Conservation (phyloP, 1,140 invertebrate genomes). For the Drosophila nannoptera region DNA sequence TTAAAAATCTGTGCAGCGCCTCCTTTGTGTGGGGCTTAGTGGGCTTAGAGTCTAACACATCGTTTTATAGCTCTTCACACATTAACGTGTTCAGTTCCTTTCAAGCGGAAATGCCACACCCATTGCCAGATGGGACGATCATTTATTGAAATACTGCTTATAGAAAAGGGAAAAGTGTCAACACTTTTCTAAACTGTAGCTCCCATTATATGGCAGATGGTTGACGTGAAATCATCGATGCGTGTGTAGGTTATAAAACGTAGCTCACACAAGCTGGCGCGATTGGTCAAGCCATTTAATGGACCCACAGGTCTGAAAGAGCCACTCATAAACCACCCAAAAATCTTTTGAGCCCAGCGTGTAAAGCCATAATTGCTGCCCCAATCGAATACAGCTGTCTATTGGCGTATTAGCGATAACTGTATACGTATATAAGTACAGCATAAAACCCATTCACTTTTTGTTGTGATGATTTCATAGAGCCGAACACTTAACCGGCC, state of each 20-base stretch:
- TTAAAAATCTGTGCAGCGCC: slow-evolving; percentile 10
- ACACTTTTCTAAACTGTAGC: slow-evolving; percentile 55
- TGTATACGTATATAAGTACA: slow-evolving; percentile 37
- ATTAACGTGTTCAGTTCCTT: slow-evolving; percentile 52
- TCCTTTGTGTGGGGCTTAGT: slow-evolving; percentile 49
- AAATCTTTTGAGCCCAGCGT: slow-evolving; percentile 48
- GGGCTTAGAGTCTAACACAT: slow-evolving; percentile 45
- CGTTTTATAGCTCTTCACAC: slow-evolving; percentile 35
- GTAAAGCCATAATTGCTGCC: slow-evolving; percentile 60
- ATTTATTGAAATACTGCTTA: slow-evolving; percentile 54
- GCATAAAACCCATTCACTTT: slow-evolving; percentile 75
- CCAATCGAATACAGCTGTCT: slow-evolving; percentile 10
- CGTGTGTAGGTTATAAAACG: slow-evolving; percentile 59
- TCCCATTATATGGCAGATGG: slow-evolving; percentile 44
- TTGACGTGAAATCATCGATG: slow-evolving; percentile 19
- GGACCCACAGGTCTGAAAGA: slow-evolving; percentile 5
- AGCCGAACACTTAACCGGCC: slow-evolving; percentile 39
- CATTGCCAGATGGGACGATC: slow-evolving; percentile 53
- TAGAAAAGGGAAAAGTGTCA: slow-evolving; percentile 54
- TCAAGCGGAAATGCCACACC: slow-evolving; percentile 58
- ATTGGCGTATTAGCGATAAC: slow-evolving; percentile 39
- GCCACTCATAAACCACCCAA: slow-evolving; percentile 63
- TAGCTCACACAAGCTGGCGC: neutral
- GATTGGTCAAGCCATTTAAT: slow-evolving; percentile 4
- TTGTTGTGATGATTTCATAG: slow-evolving; percentile 55